Evolutionary conservation across 92 coral and sea anemone species (phyloP), one percentile per base, ranked within the genome.

Genomic region (Nematostella vectensis): DNA sequence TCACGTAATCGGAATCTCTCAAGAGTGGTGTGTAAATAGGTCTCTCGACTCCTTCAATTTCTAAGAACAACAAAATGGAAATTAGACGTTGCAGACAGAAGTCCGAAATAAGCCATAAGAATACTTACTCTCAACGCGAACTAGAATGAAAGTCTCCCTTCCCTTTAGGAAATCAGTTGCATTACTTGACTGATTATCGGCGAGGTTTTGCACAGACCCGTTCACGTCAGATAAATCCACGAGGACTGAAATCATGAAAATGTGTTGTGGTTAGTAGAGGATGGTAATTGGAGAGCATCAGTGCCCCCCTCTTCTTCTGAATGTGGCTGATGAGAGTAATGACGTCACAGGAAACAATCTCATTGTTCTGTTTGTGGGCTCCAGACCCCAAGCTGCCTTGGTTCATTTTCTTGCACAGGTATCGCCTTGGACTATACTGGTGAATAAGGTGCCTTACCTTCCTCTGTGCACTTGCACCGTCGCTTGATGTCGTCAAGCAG

Each of bases 61-160:
- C 94, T 65, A 43, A 39, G 26, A n/a, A 6, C 26, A 55, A 60
- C 21, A 39, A 44, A 2, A 21, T 22, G 20, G 20, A 4, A 15
- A n/a, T 13, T 15, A 3, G 8, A 21, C 22, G 23, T 4, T 15
- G 54, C 18, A 11, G 11, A 37, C 11, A 62, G 12, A 62, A 10
- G 23, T n/a, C n/a, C n/a, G n/a, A n/a, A n/a, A n/a, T n/a, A n/a
- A n/a, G n/a, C n/a, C n/a, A n/a, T n/a, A n/a, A n/a, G n/a, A n/a
- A n/a, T n/a, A 60, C 88, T 27, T 76, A 85, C 95, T 85, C 67
- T 85, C 88, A 9, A 80, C 88, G 29, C 63, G 78, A 47, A 85
- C 80, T 1, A 85, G 72, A 12, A 85, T 67, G 27, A 85, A 80
- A 27, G 83, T 75, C 63, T 85, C 95, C 27, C 88, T 72, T 48